A percentile compares a stretch with the other conserved stretches of the same genome.
These are phyloP conservation scores for Drosophila rubida DNA, from an alignment of 2,888 invertebrate species.

Conservation along the genomic window DNA sequence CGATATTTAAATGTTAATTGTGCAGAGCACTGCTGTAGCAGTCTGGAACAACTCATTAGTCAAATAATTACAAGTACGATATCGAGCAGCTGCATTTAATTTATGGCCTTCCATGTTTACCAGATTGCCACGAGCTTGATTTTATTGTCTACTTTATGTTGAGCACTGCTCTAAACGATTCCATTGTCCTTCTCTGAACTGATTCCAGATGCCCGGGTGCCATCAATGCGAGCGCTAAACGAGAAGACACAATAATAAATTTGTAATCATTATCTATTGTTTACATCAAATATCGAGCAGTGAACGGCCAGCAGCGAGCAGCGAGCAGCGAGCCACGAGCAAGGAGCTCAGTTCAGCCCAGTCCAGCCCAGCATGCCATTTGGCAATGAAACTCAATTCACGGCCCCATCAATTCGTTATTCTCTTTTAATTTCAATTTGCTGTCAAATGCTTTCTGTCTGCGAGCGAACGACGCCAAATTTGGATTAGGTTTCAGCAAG, in stretches of 20 bases:
- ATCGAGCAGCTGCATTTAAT: constrained; percentile 77
- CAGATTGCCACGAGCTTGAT: constrained; percentile 66
- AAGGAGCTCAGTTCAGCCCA: constrained; percentile 4
- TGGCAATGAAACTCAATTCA: constrained; percentile 47
- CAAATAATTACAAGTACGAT: constrained; percentile 63
- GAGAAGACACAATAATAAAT: constrained; percentile 63
- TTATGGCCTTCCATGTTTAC: constrained; percentile 64
- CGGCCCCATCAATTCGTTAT: constrained; percentile 20
- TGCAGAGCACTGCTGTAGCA: background rate
- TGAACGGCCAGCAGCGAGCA: background rate
- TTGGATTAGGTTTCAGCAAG: background rate
- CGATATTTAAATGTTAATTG: constrained; percentile 7
- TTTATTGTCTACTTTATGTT: constrained; percentile 58
- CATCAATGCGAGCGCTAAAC: constrained; percentile 35
- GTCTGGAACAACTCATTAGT: constrained; percentile 2
- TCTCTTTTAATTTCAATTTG: constrained; percentile 38
- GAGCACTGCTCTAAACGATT: constrained; percentile 29
- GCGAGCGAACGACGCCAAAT: background rate
- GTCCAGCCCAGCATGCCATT: constrained; percentile 27
- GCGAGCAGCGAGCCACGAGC: background rate
- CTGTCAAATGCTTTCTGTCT: constrained; percentile 16
- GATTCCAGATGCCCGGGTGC: constrained; percentile 60
- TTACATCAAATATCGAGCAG: constrained; percentile 29
- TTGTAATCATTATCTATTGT: constrained; percentile 57
- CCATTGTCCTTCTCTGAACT: constrained; percentile 27